Conservation (phyloP, 1,140 invertebrate species). For the Acyrthosiphon pisum region DNA sequence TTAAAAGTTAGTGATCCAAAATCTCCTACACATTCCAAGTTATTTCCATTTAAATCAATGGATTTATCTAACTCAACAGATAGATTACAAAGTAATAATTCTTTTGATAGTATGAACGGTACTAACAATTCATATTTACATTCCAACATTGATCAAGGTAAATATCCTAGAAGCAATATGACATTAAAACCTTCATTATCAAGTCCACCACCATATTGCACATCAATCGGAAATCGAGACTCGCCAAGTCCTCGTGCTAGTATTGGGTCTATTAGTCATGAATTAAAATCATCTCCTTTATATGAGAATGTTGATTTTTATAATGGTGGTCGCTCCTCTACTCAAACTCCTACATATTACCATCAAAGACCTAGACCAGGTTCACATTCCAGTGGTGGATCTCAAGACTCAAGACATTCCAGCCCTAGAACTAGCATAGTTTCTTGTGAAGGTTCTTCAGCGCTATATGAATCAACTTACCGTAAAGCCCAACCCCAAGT, state of each 20-base stretch:
- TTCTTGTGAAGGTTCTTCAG: slow-evolving; percentile 59
- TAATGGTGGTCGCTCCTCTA: slow-evolving; percentile 64
- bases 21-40: slow-evolving; percentile 50
- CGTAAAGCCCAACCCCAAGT: slow-evolving; percentile 76
- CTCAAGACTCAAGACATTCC: slow-evolving; percentile 67
- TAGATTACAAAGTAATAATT: slow-evolving; percentile 33
- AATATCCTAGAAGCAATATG: slow-evolving; percentile 15
- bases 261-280: slow-evolving; percentile 20
- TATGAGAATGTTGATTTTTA: slow-evolving; percentile 86
- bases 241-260: slow-evolving; percentile 39
- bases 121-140: neutral
- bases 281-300: slow-evolving; percentile 65
- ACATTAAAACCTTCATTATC: slow-evolving; percentile 34
- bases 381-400: slow-evolving; percentile 66
- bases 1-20: slow-evolving; percentile 49
- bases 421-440: slow-evolving; percentile 66
- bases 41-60: slow-evolving; percentile 39
- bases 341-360: slow-evolving; percentile 70
- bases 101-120: slow-evolving; percentile 18
- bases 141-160: slow-evolving; percentile 38
- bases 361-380: slow-evolving; percentile 67
- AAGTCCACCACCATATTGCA: slow-evolving; percentile 35
- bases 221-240: neutral
- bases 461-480: slow-evolving; percentile 66
- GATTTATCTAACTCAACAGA: slow-evolving; percentile 21